phyloP scores from a whole-genome alignment of 2,888 invertebrate genomes.

The Nebria salina region DNA sequence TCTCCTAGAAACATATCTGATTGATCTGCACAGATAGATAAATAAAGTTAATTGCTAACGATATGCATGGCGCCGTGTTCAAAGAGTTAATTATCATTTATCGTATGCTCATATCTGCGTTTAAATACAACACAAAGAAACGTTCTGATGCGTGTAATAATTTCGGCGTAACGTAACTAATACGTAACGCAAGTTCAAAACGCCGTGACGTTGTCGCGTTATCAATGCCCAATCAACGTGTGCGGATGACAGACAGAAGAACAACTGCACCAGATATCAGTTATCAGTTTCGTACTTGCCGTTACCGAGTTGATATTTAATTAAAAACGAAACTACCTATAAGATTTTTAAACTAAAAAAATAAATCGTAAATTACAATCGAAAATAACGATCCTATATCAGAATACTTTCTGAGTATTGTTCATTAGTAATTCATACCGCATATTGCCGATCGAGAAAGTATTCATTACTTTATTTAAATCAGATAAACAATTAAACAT shows the following conservation, averaged over 20 bases:
- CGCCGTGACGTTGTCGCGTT: constrained; percentile 25
- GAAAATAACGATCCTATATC: too few species aligned
- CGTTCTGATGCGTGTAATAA: constrained; percentile 29
- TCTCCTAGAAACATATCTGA: neutral
- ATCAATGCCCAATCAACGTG: constrained; percentile 9
- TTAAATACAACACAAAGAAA: constrained; percentile 25
- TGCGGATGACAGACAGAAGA: constrained; percentile 22
- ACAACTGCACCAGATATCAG: neutral
- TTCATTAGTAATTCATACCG: too few species aligned
- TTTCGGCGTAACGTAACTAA: neutral
- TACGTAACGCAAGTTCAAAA: constrained; percentile 20
- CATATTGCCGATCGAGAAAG: too few species aligned
- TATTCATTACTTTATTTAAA: too few species aligned
- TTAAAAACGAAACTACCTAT: too few species aligned
- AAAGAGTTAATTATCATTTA: constrained; percentile 42
- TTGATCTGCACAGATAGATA: neutral
- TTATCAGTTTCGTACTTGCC: too few species aligned
- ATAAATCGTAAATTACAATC: too few species aligned
- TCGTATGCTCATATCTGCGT: constrained; percentile 29
- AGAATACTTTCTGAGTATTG: too few species aligned
- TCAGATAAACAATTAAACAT: too few species aligned
- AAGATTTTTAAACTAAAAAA: too few species aligned
- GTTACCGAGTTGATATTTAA: too few species aligned
- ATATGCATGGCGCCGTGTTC: constrained; percentile 19
- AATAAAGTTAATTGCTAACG: constrained; percentile 7